Evolutionary conservation across 2,113 vertebrate species (phyloP).

Genomic region (Nanger granti): DNA sequence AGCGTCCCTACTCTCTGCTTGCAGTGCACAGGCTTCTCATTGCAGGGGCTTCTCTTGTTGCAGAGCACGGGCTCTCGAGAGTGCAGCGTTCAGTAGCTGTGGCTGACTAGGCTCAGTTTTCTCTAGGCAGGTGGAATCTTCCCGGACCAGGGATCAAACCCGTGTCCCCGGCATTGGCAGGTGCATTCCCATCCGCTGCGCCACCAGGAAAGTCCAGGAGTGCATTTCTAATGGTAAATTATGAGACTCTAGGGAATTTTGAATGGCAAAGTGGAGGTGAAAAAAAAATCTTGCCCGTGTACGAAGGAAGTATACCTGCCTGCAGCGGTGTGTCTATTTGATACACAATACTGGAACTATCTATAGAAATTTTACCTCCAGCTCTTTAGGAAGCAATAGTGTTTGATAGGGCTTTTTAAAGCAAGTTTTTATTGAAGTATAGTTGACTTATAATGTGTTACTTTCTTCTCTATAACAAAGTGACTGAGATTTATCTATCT

Average conservation of each 20-base stretch:
- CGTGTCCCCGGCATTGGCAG: background rate
- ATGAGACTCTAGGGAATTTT: background rate
- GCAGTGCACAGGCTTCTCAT: background rate
- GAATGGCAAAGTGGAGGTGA: background rate
- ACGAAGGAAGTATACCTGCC: background rate
- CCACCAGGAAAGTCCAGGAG: background rate
- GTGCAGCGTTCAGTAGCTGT: background rate
- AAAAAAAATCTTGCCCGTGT: background rate
- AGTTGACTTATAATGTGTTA: background rate
- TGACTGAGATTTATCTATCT: background rate
- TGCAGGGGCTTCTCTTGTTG: background rate
- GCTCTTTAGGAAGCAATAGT: background rate
- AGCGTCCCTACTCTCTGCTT: background rate
- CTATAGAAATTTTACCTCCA: background rate
- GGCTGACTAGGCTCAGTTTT: background rate
- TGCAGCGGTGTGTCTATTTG: background rate
- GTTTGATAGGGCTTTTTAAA: background rate
- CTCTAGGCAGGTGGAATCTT: background rate
- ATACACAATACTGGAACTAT: background rate
- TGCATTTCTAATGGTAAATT: background rate
- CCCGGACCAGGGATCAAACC: background rate
- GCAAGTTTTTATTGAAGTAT: background rate
- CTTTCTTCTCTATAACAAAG: background rate
- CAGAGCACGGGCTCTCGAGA: background rate
- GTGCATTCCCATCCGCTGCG: accelerated